These are phyloP conservation scores for Sminthopsis crassicaudata DNA, from an alignment of 2,113 vertebrate genomes.

Conservation along the genomic window DNA sequence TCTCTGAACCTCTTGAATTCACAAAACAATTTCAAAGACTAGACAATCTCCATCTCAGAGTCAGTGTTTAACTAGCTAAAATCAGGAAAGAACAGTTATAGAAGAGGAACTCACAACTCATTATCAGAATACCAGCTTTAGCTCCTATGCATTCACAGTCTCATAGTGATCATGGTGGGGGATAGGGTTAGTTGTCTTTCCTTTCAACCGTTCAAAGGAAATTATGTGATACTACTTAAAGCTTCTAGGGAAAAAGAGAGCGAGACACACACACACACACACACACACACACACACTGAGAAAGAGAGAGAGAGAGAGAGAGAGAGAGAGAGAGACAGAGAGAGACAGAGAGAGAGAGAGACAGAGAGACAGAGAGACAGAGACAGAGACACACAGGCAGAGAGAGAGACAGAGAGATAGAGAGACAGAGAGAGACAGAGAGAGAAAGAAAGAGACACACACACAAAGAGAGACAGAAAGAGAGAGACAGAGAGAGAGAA, in stretches of 20 bases:
- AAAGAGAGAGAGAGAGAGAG: no score
- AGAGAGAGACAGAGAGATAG: no score
- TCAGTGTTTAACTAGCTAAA: background rate
- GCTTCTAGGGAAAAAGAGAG: background rate
- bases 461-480: no score
- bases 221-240: background rate
- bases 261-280: no score
- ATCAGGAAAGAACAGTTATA: background rate
- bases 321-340: no score
- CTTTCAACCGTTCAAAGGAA: background rate
- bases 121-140: background rate
- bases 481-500: no score
- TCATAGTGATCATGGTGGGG: background rate
- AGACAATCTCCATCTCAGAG: background rate
- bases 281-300: no score
- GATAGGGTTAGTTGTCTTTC: background rate
- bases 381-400: no score
- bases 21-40: background rate
- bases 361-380: no score
- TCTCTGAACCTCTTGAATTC: background rate
- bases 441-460: no score
- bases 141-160: background rate
- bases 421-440: no score
- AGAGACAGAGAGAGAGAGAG: no score
- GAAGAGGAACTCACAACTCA: background rate